phyloP scores from a whole-genome alignment of 92 coral and sea anemone genomes.

The Plumapathes pennacea region DNA sequence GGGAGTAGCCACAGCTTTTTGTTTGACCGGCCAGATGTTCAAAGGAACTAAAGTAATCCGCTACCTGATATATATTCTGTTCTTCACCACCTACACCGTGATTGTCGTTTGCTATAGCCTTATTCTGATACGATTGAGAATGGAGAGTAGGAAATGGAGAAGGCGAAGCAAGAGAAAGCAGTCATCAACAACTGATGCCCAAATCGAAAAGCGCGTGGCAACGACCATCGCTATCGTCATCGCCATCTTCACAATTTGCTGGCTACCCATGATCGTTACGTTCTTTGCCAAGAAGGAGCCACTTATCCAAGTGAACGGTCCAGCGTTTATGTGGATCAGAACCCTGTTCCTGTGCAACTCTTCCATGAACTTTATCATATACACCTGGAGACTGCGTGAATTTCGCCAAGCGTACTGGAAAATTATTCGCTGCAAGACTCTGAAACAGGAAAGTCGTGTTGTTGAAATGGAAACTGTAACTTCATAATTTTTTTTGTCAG shows the following conservation, averaged over 20 bases:
- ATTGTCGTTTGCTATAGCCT: too few species aligned
- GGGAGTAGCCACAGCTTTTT: constrained; percentile 30
- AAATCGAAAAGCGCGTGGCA: constrained; percentile 33
- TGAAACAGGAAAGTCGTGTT: too few species aligned
- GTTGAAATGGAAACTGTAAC: too few species aligned
- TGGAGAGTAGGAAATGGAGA: too few species aligned
- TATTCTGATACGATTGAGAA: too few species aligned
- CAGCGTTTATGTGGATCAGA: constrained; percentile 39
- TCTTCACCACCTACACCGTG: too few species aligned
- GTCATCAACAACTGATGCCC: constrained; percentile 15
- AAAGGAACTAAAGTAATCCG: too few species aligned
- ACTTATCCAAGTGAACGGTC: background rate
- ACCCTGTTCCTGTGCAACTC: constrained; percentile 45
- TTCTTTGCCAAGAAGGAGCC: constrained; percentile 7
- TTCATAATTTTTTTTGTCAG: too few species aligned
- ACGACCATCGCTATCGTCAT: constrained; percentile 33
- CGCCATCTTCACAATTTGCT: constrained; percentile 25
- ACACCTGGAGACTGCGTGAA: constrained; percentile 13
- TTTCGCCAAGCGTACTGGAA: constrained; percentile 2
- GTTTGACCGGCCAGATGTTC: background rate
- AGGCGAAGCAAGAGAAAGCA: too few species aligned
- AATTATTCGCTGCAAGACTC: too few species aligned
- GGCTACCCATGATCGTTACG: constrained; percentile 18
- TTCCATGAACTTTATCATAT: constrained; percentile 35
- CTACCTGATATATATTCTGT: too few species aligned